Percentiles rank a stretch among this genome's conserved stretches.
Conservation (phyloP, 2,888 invertebrate genomes). For the Oligia fasciuncula region DNA sequence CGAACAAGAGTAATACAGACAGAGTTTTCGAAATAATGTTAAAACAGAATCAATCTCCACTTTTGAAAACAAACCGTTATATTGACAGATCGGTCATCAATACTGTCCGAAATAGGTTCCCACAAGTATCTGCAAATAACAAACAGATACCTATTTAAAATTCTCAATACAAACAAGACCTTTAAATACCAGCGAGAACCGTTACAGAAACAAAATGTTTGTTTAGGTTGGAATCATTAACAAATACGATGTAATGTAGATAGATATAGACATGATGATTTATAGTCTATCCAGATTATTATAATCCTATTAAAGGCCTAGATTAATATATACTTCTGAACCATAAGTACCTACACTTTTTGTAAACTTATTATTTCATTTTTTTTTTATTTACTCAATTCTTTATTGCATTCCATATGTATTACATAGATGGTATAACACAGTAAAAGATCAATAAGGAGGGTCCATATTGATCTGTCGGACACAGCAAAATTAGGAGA, state of each 20-base stretch:
- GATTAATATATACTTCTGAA: too few relatives aligned
- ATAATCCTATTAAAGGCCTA: too few relatives aligned
- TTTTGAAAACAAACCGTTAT: constrained; percentile 3
- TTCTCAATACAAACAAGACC: constrained; percentile 15
- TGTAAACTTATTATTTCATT: too few relatives aligned
- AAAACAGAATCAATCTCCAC: neutral
- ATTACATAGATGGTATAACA: too few relatives aligned
- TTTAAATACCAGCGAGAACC: neutral
- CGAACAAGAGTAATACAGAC: neutral
- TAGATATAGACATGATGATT: too few relatives aligned
- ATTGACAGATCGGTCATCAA: constrained; percentile 31
- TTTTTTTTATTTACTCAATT: neutral
- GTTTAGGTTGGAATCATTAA: constrained; percentile 28
- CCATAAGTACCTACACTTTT: too few relatives aligned
- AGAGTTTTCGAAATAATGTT: constrained; percentile 16
- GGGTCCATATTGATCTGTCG: too few relatives aligned
- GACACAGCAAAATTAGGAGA: too few relatives aligned
- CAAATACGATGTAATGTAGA: constrained; percentile 7
- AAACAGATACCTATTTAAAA: constrained; percentile 28
- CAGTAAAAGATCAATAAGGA: too few relatives aligned
- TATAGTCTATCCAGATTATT: too few relatives aligned
- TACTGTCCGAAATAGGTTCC: constrained; percentile 3
- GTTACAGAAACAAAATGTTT: constrained; percentile 26
- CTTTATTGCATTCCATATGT: too few relatives aligned
- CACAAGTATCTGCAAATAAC: constrained; percentile 25